Evolutionary conservation across 1,140 invertebrate genomes (phyloP).

Genomic region (Littorina saxatilis): DNA sequence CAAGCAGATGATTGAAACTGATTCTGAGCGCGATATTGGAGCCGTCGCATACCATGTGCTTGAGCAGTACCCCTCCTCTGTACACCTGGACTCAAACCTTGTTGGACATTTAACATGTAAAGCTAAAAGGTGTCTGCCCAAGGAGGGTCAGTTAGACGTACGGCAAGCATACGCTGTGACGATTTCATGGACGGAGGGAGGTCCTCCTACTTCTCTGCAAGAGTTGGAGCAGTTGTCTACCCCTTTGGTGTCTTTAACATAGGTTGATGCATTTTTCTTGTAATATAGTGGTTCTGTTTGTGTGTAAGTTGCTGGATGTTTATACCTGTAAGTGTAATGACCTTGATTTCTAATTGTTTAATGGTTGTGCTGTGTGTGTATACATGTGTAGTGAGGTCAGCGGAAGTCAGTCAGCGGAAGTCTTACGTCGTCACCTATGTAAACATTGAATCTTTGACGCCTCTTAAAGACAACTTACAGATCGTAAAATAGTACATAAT

Average conservation of each 20-base stretch:
- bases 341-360: not conserved
- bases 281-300: not conserved
- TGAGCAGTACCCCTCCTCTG: slow-evolving; percentile 18
- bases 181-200: slow-evolving; percentile 10
- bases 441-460: too few species aligned
- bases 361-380: not conserved
- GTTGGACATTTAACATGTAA: slow-evolving; percentile 16
- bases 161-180: slow-evolving; percentile 28
- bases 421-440: too few species aligned
- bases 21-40: slow-evolving; percentile 3
- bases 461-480: too few species aligned
- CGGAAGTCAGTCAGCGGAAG: too few species aligned
- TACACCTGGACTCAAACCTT: slow-evolving; percentile 26
- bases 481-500: too few species aligned
- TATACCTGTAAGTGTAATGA: not conserved
- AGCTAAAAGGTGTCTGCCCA: not conserved
- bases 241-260: not conserved
- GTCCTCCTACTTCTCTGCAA: not conserved
- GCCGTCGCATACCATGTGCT: slow-evolving; percentile 36
- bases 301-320: not conserved
- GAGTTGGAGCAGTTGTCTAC: not conserved
- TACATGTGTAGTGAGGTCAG: too few species aligned
- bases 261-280: not conserved
- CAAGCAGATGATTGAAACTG: slow-evolving; percentile 2
- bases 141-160: slow-evolving; percentile 36